Evolutionary conservation across 2,888 invertebrate genomes (phyloP), one percentile per base, ranked within the genome.

Genomic region (Idaea biselata): DNA sequence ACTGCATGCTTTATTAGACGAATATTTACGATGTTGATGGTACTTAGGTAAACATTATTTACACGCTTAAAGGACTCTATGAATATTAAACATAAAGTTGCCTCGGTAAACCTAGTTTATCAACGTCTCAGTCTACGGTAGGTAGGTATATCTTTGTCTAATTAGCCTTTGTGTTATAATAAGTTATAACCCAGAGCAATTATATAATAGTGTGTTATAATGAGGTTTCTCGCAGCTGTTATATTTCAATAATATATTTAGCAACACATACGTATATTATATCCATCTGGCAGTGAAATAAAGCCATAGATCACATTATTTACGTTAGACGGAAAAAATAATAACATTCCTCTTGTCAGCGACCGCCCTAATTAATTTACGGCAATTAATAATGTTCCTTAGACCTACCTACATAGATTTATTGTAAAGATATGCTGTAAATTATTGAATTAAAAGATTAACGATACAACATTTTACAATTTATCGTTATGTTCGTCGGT

Each of bases 391-490:
- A 44, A 44, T 44, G 44, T 44, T 44, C 11, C 8, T 60, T 18
- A 55, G 6, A 33, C 17, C 17, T 16, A 33, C 17, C 17, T 60
- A 54, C 60, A 60, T 63, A 63, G 66, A 25, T 25, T 25, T 25
- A 25, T 25, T 25, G 25, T 65, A 53, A 60, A 65, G 56, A 69
- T 67, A 64, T 58, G 64, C 63, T 61, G 58, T 54, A 63, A 64
- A 66, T 66, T 62, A 63, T 55, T 60, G 60, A 61, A 63, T 64
- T 53, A 57, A 33, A 63, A 64, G 64, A 71, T 69, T 69, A 63
- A 69, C 66, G 53, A 63, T 33, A 62, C 64, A 67, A n/a, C 59
- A 68, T 64, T 64, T 67, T 67, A 67, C 60, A 58, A 66, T 67
- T 67, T 65, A 69, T 67, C 67, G 62, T 54, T 53, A 63, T 64